A percentile compares a stretch with the other conserved stretches of the same genome.
phyloP scores from a whole-genome alignment of 2,888 invertebrate species.

The Rhingia campestris region DNA sequence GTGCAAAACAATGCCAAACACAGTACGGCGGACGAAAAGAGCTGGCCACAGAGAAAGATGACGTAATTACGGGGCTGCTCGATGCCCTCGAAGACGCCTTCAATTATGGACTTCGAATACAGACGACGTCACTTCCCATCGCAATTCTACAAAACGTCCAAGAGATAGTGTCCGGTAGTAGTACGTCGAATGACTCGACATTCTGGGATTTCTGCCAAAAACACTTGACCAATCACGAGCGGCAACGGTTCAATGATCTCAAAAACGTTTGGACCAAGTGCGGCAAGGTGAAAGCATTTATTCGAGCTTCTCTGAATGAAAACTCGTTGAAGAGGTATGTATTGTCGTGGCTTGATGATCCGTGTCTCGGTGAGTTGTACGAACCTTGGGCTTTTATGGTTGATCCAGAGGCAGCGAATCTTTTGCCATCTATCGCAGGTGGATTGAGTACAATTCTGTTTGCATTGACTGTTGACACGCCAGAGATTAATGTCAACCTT shows the following conservation, averaged over 20 bases:
- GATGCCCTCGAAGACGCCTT: constrained; percentile 90
- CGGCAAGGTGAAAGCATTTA: constrained; percentile 88
- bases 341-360: constrained; percentile 88
- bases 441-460: constrained; percentile 95
- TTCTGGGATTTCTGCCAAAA: constrained; percentile 91
- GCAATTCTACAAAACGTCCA: constrained; percentile 87
- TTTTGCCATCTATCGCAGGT: constrained; percentile 93
- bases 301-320: constrained; percentile 95
- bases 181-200: constrained; percentile 82
- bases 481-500: constrained; percentile 87
- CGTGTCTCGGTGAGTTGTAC: constrained; percentile 87
- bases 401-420: constrained; percentile 90
- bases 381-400: constrained; percentile 93
- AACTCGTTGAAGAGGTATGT: constrained; percentile 92
- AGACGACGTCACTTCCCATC: constrained; percentile 82
- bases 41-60: constrained; percentile 94
- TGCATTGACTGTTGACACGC: constrained; percentile 94
- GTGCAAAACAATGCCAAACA: constrained; percentile 86
- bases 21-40: constrained; percentile 94
- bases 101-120: constrained; percentile 89
- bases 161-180: constrained; percentile 86
- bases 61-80: constrained; percentile 84
- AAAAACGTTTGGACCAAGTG: constrained; percentile 87
- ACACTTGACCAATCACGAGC: constrained; percentile 93
- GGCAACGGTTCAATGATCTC: constrained; percentile 91